Conservation (phyloP, 2,797 vertebrate genomes). For the Sitta carolinensis region DNA sequence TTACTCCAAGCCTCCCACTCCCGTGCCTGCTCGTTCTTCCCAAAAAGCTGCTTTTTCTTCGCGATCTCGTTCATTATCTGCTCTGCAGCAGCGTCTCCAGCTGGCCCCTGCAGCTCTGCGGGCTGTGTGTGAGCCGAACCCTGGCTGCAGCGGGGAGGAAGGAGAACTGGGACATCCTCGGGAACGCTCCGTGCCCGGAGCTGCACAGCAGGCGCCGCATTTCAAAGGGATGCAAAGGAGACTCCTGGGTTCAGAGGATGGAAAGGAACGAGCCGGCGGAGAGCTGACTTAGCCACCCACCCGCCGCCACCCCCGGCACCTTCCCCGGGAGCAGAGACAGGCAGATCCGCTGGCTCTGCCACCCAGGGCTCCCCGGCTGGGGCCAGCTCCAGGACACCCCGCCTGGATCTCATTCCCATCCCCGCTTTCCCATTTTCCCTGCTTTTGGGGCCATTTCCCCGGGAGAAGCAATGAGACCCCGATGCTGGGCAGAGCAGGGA, state of each 20-base stretch:
- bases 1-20: conserved; percentile 11
- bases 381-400: not conserved
- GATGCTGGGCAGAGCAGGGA: too few relatives aligned
- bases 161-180: not conserved
- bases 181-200: not conserved
- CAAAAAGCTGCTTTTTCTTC: not conserved
- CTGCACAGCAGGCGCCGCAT: not conserved
- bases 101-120: not conserved
- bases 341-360: not conserved
- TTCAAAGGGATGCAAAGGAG: not conserved
- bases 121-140: not conserved
- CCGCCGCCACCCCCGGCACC: not conserved
- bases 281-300: not conserved
- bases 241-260: accelerated
- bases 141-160: not conserved
- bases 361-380: not conserved
- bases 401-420: too few relatives aligned
- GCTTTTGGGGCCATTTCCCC: not conserved
- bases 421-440: not conserved
- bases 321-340: not conserved
- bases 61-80: not conserved
- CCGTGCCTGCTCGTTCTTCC: not conserved
- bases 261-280: accelerated
- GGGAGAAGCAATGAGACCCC: not conserved
- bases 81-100: not conserved